Percentiles rank a stretch among this genome's conserved stretches.
phyloP scores from a whole-genome alignment of 2,797 vertebrate species.

The Lophotriccus pileatus region DNA sequence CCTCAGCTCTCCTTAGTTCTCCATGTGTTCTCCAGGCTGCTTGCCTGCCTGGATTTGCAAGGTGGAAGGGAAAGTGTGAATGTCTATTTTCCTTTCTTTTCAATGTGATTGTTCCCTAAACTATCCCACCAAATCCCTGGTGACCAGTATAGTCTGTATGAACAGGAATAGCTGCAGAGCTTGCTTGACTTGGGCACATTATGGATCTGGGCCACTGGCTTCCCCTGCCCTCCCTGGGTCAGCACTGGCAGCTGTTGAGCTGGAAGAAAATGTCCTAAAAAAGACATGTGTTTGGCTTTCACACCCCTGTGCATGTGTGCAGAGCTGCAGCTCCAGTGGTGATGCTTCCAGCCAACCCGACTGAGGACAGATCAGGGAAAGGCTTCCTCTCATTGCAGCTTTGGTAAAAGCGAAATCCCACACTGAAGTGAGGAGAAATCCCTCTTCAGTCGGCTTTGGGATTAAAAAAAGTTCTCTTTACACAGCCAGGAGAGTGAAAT shows the following conservation, averaged over 20 bases:
- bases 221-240: neutral
- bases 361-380: neutral
- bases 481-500: neutral
- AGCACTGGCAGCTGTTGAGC: neutral
- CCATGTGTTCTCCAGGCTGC: neutral
- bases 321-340: neutral
- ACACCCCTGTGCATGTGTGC: accelerated
- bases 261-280: neutral
- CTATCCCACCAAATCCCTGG: neutral
- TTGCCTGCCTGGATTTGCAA: neutral
- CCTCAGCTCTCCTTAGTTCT: neutral
- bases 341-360: neutral
- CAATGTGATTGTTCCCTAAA: neutral
- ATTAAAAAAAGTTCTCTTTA: neutral
- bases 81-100: neutral
- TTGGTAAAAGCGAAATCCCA: neutral
- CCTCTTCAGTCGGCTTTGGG: neutral
- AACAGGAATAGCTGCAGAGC: neutral
- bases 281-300: neutral
- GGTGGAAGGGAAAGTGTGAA: neutral
- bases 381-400: neutral
- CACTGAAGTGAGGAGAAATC: neutral
- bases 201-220: neutral
- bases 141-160: neutral
- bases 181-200: accelerated